Base-by-base conservation (phyloP, 2,888 invertebrate species). In the Germaria angustata region DNA sequence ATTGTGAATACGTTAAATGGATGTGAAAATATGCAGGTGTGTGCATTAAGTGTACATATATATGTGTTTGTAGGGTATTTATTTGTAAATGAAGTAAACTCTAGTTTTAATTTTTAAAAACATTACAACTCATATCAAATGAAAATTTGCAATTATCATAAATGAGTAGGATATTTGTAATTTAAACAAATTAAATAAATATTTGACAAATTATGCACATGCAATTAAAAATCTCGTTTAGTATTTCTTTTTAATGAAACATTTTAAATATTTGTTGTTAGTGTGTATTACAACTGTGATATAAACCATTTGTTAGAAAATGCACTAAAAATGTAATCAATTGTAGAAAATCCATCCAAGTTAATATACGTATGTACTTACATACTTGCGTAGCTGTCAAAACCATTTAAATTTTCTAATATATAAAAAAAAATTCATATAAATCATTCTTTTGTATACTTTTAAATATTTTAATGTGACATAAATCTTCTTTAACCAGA, bases 131-230 rank as follows among this genome's bases (percentile, higher is more conserved):
- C 44, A 32, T 22, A 7, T 9, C 55, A 57, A 32, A 44, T 20
- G 4, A 55, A 34, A 44, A 5, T 32, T 69, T 69, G 17, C 55
- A 69, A 69, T 69, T 69, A 69, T n/a, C 55, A 69, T 69, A 69
- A 69, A 44, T 69, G 6, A 69, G 32, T 32, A 55, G 32, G 44
- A 44, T 28, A 28, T 41, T 53, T 41, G 39, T 28, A 17, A 28
- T 41, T 68, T 28, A 68, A 53, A 41, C 13, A 39, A 17, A 41
- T 28, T 17, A 53, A 68, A 53, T 17, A 39, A 68, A 53, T 53
- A 46, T 34, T 65, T 22, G 34, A 13, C n/a, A 46, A 65, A 17
- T 63, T 63, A 17, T 63, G 17, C 4, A 17, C 17, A 55, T 9
- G 32, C 17, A 9, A 55, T 34, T 55, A 17, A 11, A 17, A 34